Evolutionary conservation across 2,888 invertebrate genomes (phyloP).

Genomic region (Lordiphosa fenestrarum): DNA sequence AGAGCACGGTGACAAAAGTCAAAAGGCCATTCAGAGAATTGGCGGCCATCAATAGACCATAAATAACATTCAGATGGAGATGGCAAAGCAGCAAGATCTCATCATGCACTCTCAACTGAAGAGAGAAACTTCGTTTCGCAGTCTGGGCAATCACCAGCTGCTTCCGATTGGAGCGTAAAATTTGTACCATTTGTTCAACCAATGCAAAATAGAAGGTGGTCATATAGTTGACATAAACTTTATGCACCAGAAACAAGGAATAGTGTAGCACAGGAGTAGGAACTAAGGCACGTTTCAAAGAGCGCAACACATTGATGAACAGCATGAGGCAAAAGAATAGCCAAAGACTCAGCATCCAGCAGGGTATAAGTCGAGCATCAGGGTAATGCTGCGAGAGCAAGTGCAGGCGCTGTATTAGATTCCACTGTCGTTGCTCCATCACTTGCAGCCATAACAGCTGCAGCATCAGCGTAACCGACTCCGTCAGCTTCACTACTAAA

Average conservation of each 20-base stretch:
- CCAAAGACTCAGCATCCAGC: neutral
- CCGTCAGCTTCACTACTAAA: neutral
- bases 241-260: neutral
- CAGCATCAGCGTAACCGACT: neutral
- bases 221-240: neutral
- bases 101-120: neutral
- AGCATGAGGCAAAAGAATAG: neutral
- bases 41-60: neutral
- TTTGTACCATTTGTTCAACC: neutral
- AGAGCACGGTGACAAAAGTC: neutral
- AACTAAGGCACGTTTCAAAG: too few species aligned
- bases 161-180: neutral
- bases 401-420: neutral
- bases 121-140: neutral
- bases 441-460: neutral
- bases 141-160: neutral
- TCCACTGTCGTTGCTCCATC: neutral
- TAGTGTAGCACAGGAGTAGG: neutral
- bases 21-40: neutral
- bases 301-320: neutral
- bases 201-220: neutral
- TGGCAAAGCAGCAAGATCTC: neutral
- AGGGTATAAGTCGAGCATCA: neutral
- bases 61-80: neutral
- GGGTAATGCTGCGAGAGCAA: neutral